Evolutionary conservation across 2,113 vertebrate species (phyloP).

Genomic region (Perca flavescens): DNA sequence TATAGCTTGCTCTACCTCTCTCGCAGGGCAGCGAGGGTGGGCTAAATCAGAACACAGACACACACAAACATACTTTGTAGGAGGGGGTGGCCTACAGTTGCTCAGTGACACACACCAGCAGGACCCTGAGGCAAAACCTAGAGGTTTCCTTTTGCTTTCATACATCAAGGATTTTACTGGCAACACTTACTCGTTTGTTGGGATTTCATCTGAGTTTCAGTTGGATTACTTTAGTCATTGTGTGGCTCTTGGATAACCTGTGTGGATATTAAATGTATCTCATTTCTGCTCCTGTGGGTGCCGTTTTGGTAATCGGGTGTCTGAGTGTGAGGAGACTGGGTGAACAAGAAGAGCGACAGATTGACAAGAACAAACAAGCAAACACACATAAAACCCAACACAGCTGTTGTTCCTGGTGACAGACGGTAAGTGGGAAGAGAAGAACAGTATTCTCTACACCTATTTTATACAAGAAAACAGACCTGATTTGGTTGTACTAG

Average conservation of each 20-base stretch:
- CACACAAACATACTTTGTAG: constrained; percentile 39
- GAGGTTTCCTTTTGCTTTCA: constrained; percentile 13
- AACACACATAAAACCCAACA: not conserved
- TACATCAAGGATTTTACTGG: not conserved
- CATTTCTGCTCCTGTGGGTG: not conserved
- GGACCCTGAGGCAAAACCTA: constrained; percentile 2
- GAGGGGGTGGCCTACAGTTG: constrained; percentile 26
- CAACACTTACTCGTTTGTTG: not conserved
- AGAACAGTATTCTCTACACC: not conserved
- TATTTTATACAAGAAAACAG: not conserved
- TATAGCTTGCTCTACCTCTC: constrained; percentile 7
- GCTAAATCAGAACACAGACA: constrained; percentile 47
- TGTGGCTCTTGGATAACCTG: not conserved
- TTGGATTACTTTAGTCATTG: constrained; percentile 2
- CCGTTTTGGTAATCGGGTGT: not conserved
- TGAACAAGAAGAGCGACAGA: constrained; percentile 16
- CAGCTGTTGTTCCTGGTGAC: constrained; percentile 6
- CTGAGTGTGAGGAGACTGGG: constrained; percentile 12
- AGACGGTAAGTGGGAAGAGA: constrained; percentile 42
- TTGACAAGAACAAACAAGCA: constrained; percentile 18
- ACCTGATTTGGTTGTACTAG: not conserved
- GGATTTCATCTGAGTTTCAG: not conserved
- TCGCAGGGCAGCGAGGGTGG: constrained; percentile 26
- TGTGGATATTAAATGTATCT: not conserved
- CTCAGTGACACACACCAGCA: constrained; percentile 31